phyloP scores from a whole-genome alignment of 2,797 vertebrate species.

The Nyctalus aviator region DNA sequence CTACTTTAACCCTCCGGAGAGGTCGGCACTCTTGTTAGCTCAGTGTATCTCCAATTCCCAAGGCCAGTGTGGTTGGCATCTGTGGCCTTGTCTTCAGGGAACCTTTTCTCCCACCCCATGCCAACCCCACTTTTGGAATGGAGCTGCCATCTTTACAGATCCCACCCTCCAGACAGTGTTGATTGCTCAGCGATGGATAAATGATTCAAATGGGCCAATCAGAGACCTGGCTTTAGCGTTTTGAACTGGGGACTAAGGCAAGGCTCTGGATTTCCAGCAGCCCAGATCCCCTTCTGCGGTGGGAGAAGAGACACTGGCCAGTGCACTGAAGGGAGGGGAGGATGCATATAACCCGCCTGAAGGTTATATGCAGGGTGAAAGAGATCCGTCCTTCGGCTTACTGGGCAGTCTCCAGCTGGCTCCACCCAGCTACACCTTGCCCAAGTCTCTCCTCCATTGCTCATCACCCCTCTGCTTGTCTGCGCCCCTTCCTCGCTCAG shows the following conservation, averaged over 20 bases:
- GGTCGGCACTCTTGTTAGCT: neutral
- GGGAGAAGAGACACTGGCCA: neutral
- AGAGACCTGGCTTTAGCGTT: constrained; percentile 4
- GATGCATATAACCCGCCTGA: neutral
- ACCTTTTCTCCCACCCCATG: neutral
- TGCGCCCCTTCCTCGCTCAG: neutral
- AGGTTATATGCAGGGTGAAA: too few relatives aligned
- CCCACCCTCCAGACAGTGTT: neutral
- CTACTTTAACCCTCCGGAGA: neutral
- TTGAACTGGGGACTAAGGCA: neutral
- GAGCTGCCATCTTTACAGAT: neutral
- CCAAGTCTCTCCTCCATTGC: neutral
- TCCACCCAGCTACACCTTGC: neutral
- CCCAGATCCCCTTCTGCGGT: neutral
- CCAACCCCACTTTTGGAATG: neutral
- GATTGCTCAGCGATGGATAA: neutral
- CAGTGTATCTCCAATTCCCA: neutral
- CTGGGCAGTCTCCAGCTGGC: neutral
- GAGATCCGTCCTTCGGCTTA: too few relatives aligned
- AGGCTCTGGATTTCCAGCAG: constrained; percentile 16
- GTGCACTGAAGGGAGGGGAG: neutral
- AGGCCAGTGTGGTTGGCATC: neutral
- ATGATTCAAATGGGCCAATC: neutral
- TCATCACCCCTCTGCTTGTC: neutral
- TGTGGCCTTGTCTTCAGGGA: neutral